phyloP scores from a whole-genome alignment of 2,797 vertebrate species.

The Fistularia commersonii region DNA sequence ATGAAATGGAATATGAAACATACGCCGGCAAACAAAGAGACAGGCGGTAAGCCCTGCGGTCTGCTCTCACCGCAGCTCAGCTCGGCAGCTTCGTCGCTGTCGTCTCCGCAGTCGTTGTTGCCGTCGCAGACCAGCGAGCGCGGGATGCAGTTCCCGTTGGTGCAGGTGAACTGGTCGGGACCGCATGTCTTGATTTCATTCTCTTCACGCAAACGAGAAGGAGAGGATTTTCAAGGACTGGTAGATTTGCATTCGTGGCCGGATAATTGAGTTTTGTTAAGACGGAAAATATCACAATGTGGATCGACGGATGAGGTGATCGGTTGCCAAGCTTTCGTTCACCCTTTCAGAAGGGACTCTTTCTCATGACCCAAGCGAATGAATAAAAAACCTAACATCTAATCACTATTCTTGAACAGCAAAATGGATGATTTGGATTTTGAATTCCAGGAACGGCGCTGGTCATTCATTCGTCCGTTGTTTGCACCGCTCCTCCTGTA shows the following conservation, averaged over 20 bases:
- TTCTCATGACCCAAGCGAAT: no score
- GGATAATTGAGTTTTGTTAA: neutral
- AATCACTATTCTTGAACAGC: no score
- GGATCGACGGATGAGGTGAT: no score
- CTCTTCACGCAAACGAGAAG: constrained; percentile 39
- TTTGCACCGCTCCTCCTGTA: no score
- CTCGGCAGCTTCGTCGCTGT: constrained; percentile 87
- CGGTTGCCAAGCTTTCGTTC: no score
- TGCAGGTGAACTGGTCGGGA: constrained; percentile 67
- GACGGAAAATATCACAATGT: neutral
- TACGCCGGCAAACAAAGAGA: neutral
- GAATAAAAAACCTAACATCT: no score
- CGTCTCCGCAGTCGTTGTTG: constrained; percentile 92
- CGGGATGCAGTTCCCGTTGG: constrained; percentile 72
- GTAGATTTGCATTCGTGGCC: neutral
- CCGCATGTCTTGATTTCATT: constrained; percentile 57
- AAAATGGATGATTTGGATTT: no score
- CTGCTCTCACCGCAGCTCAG: constrained; percentile 86
- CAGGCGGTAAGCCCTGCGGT: neutral
- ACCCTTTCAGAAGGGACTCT: no score
- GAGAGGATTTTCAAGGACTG: neutral
- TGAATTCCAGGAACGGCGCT: no score
- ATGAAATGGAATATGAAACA: neutral
- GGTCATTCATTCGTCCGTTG: no score
- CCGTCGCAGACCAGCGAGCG: constrained; percentile 69